A percentile compares a stretch with the other conserved stretches of the same genome.
Evolutionary conservation across 2,113 vertebrate genomes (phyloP).

Genomic region (Brachyhypopomus gauderio): DNA sequence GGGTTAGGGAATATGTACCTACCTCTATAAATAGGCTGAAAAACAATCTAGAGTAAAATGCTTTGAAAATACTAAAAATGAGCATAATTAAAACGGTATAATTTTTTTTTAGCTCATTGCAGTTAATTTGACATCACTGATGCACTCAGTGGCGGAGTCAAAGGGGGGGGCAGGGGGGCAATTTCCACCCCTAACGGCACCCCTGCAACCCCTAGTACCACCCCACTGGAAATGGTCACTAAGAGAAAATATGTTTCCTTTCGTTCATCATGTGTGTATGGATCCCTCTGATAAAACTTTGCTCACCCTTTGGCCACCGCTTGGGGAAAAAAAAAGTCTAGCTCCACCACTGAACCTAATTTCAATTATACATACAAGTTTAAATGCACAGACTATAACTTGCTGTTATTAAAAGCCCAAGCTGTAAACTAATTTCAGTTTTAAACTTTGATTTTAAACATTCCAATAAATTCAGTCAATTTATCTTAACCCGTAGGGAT

Average conservation of each 20-base stretch:
- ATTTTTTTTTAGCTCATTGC: neutral
- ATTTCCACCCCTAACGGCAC: too few species aligned
- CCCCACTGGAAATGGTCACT: too few species aligned
- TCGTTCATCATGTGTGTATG: too few species aligned
- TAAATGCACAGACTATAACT: neutral
- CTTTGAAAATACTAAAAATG: neutral
- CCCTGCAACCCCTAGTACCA: too few species aligned
- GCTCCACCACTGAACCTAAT: too few species aligned
- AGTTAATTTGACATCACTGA: neutral
- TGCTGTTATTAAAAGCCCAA: neutral
- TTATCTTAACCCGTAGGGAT: neutral
- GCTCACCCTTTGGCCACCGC: too few species aligned
- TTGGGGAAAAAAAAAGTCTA: too few species aligned
- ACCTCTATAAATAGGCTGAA: neutral
- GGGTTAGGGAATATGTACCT: too few species aligned
- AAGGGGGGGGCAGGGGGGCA: too few species aligned
- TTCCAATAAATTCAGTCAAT: neutral
- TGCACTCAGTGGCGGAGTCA: too few species aligned
- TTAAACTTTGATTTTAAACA: neutral
- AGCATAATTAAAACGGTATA: neutral
- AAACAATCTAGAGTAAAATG: neutral
- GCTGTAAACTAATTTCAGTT: neutral
- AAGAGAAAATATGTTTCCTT: too few species aligned
- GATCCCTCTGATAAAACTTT: too few species aligned
- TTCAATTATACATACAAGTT: neutral